Evolutionary conservation across 2,797 vertebrate species (phyloP).

Genomic region (Argentina silus): DNA sequence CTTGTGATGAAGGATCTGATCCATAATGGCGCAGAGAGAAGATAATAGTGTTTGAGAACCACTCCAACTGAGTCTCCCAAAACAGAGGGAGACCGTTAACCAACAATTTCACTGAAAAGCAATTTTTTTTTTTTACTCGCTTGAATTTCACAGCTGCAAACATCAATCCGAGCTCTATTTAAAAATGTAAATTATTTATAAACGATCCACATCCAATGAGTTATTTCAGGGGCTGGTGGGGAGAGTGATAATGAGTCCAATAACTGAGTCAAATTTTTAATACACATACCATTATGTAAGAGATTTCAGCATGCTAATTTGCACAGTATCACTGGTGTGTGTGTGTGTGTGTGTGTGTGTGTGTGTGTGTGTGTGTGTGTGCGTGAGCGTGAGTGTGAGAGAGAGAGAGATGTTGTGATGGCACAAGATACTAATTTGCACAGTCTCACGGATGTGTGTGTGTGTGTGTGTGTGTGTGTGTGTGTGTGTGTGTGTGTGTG

Average conservation of each 20-base stretch:
- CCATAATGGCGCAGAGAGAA: slow-evolving; percentile 10
- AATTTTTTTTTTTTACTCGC: neutral
- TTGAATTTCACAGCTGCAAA: slow-evolving; percentile 6
- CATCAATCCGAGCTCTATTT: slow-evolving; percentile 36
- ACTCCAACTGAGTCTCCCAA: slow-evolving; percentile 17
- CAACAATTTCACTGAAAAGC: slow-evolving; percentile 24
- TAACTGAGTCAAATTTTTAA: neutral
- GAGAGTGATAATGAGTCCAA: slow-evolving; percentile 19
- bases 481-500: neutral
- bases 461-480: too few species aligned
- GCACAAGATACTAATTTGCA: too few species aligned
- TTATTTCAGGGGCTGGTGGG: slow-evolving; percentile 3
- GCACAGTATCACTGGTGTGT: neutral
- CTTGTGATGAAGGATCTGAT: slow-evolving; percentile 4
- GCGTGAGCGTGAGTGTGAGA: too few species aligned
- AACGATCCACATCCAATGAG: slow-evolving; percentile 37
- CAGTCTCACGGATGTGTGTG: too few species aligned
- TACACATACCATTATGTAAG: slow-evolving; percentile 18
- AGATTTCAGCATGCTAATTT: slow-evolving; percentile 6
- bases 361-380: neutral
- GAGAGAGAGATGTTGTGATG: too few species aligned
- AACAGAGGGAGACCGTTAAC: neutral
- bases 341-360: too few species aligned
- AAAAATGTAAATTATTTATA: slow-evolving; percentile 40
- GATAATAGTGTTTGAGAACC: slow-evolving; percentile 25